Evolutionary conservation across 2,888 invertebrate genomes (phyloP).

Genomic region (Salpingus planirostris): DNA sequence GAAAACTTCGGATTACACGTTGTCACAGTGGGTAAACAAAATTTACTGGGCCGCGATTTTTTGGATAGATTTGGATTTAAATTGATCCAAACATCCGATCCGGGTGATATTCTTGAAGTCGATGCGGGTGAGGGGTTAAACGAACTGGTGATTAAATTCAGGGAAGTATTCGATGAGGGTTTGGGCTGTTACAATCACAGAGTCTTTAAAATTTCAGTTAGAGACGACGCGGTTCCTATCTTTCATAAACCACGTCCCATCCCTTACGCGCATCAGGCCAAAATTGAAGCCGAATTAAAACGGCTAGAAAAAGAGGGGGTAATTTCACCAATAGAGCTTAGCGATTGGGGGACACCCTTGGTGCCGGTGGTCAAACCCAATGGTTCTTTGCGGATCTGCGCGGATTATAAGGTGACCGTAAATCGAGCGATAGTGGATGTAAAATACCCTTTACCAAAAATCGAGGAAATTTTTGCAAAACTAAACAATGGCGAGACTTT

Average conservation of each 20-base stretch:
- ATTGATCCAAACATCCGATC: neutral
- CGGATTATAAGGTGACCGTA: slow-evolving; percentile 22
- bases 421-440: slow-evolving; percentile 17
- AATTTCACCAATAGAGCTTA: slow-evolving; percentile 15
- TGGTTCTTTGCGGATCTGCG: slow-evolving; percentile 19
- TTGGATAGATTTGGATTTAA: slow-evolving; percentile 1
- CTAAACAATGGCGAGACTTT: slow-evolving; percentile 16
- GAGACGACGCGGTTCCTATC: slow-evolving; percentile 1
- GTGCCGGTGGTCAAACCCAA: slow-evolving; percentile 17
- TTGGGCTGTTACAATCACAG: slow-evolving; percentile 5
- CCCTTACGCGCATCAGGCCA: slow-evolving; percentile 21
- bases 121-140: neutral
- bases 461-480: slow-evolving; percentile 22
- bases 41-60: slow-evolving; percentile 1
- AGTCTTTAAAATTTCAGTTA: slow-evolving; percentile 1
- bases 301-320: slow-evolving; percentile 22
- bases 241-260: slow-evolving; percentile 21
- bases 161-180: slow-evolving; percentile 2
- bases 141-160: slow-evolving; percentile 2
- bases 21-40: slow-evolving; percentile 3
- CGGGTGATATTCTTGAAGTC: neutral
- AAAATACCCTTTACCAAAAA: slow-evolving; percentile 19
- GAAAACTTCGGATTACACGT: slow-evolving; percentile 3
- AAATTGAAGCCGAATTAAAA: slow-evolving; percentile 15
- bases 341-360: slow-evolving; percentile 18